A percentile compares a stretch with the other conserved stretches of the same genome.
Conservation (phyloP, 2,797 vertebrate genomes). For the Myiotriccus ornatus region DNA sequence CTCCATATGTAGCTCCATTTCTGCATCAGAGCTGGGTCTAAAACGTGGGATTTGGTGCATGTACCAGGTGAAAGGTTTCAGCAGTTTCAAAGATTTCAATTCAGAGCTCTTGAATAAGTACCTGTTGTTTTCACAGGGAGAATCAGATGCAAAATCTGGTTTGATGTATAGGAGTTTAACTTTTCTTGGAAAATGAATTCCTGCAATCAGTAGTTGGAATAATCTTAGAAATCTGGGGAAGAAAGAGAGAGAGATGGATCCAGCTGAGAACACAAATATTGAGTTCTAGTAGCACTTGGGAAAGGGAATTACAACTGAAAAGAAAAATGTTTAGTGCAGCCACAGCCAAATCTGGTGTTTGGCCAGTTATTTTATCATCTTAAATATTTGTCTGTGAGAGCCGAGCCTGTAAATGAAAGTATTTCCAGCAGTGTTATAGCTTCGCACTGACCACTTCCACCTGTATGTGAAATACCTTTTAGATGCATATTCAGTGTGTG, state of each 20-base stretch:
- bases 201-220: neutral
- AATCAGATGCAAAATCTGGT: neutral
- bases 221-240: neutral
- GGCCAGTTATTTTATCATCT: conserved; percentile 50
- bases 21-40: neutral
- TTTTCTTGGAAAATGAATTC: neutral
- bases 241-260: neutral
- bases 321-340: neutral
- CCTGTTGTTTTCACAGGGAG: neutral
- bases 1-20: neutral
- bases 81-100: neutral
- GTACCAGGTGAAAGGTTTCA: neutral
- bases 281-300: neutral
- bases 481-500: neutral
- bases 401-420: neutral
- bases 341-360: conserved; percentile 22
- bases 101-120: neutral
- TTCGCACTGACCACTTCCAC: neutral
- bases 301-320: neutral
- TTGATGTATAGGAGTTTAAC: neutral
- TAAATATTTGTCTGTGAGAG: conserved; percentile 51
- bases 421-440: neutral
- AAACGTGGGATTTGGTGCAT: neutral
- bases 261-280: neutral
- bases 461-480: neutral